Evolutionary conservation across 2,888 invertebrate species (phyloP).

Genomic region (Diabrotica balteata): DNA sequence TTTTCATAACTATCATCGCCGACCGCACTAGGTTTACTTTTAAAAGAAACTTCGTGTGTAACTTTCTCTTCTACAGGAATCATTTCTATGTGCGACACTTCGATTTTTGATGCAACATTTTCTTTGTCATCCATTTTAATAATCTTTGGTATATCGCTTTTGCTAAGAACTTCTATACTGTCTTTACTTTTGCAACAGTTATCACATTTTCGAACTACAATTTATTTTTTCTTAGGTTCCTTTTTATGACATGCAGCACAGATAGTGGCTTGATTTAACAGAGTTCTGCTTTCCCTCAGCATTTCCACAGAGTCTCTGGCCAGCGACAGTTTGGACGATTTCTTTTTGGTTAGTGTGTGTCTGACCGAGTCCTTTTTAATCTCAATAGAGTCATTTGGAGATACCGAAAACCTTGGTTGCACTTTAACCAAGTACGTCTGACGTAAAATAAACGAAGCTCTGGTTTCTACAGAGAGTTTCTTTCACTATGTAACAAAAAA

Average conservation of each 20-base stretch:
- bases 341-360: constrained; percentile 24
- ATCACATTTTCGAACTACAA: neutral
- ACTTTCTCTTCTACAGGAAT: constrained; percentile 34
- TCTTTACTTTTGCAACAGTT: constrained; percentile 10
- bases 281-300: constrained; percentile 36
- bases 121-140: neutral
- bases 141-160: neutral
- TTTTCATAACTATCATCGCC: constrained; percentile 17
- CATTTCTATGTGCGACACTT: constrained; percentile 46
- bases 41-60: constrained; percentile 25
- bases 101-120: neutral
- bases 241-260: constrained; percentile 7
- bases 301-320: constrained; percentile 43
- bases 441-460: constrained; percentile 42
- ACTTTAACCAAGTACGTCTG: constrained; percentile 34
- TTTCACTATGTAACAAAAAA: too few relatives aligned
- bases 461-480: constrained; percentile 33
- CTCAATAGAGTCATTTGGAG: constrained; percentile 40
- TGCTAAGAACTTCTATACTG: constrained; percentile 1
- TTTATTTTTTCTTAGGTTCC: neutral
- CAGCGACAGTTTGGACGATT: constrained; percentile 37
- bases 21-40: constrained; percentile 21
- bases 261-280: constrained; percentile 13
- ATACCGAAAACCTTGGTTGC: constrained; percentile 22
- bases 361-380: constrained; percentile 23